Percentiles rank a stretch among this genome's conserved stretches.
Conservation (phyloP, 2,797 vertebrate genomes). For the Tapera naevia region DNA sequence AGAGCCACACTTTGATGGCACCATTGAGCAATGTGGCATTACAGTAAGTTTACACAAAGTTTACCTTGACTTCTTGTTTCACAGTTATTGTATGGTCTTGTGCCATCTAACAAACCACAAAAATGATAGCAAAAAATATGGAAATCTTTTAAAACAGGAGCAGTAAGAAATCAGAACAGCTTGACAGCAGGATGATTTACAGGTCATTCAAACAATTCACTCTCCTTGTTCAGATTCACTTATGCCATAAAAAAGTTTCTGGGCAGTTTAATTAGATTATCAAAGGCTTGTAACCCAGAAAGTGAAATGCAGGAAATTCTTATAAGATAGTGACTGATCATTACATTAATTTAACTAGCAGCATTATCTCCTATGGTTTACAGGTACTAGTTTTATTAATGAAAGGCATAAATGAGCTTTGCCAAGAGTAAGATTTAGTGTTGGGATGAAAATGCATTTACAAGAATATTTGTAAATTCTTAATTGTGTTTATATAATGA, state of each 20-base stretch:
- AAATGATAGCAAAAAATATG: neutral
- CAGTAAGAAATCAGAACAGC: neutral
- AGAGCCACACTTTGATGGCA: neutral
- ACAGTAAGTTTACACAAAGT: neutral
- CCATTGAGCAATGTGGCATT: neutral
- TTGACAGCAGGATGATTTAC: neutral
- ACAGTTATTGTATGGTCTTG: neutral
- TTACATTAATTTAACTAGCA: neutral
- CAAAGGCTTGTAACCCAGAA: neutral
- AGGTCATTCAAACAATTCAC: neutral
- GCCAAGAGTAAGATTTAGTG: neutral
- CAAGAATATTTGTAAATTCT: neutral
- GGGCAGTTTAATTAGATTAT: neutral
- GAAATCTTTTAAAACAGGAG: neutral
- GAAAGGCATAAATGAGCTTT: neutral
- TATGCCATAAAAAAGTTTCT: neutral
- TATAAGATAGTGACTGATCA: neutral
- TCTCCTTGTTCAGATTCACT: neutral
- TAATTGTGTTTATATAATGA: neutral
- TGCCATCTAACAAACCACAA: neutral
- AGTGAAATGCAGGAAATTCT: constrained; percentile 1
- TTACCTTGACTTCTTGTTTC: neutral
- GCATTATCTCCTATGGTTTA: neutral
- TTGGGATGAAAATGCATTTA: neutral
- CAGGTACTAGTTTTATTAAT: neutral